These are phyloP conservation scores for Tenodera sinensis DNA, from an alignment of 2,888 invertebrate genomes.

Conservation along the genomic window DNA sequence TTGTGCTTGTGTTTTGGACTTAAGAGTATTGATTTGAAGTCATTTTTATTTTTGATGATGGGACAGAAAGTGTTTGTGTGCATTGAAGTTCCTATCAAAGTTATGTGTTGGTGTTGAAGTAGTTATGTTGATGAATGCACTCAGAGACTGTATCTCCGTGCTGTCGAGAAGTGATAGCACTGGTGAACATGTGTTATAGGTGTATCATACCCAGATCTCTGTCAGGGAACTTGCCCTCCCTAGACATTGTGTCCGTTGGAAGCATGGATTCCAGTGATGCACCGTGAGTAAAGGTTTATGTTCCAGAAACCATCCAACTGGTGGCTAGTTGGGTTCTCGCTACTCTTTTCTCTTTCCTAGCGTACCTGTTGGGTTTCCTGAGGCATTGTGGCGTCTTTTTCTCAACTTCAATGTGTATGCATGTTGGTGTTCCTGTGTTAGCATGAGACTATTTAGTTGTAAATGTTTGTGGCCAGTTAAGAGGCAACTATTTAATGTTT, in stretches of 20 bases:
- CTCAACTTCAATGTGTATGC: neutral
- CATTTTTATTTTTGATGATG: neutral
- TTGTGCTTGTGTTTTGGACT: too few relatives aligned
- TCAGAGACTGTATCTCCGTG: neutral
- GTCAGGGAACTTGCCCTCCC: conserved; percentile 61
- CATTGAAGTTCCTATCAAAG: neutral
- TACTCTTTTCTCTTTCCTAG: neutral
- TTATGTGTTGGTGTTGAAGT: neutral
- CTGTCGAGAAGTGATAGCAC: conserved; percentile 10
- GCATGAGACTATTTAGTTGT: neutral
- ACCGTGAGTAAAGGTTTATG: conserved; percentile 12
- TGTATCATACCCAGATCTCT: conserved; percentile 90
- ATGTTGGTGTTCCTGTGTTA: neutral
- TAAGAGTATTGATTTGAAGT: neutral
- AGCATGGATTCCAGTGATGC: conserved; percentile 18
- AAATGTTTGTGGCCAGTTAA: neutral
- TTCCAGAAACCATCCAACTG: neutral
- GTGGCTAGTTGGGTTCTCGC: neutral
- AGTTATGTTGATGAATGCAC: neutral
- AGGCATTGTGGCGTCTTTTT: neutral
- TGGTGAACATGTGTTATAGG: conserved; percentile 45
- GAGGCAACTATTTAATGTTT: neutral
- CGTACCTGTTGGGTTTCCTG: neutral
- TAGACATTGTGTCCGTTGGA: conserved; percentile 22
- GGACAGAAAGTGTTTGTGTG: neutral